Evolutionary conservation across 1,140 invertebrate species (phyloP), one percentile per base, ranked within the genome.

Genomic region (Lineus longissimus): DNA sequence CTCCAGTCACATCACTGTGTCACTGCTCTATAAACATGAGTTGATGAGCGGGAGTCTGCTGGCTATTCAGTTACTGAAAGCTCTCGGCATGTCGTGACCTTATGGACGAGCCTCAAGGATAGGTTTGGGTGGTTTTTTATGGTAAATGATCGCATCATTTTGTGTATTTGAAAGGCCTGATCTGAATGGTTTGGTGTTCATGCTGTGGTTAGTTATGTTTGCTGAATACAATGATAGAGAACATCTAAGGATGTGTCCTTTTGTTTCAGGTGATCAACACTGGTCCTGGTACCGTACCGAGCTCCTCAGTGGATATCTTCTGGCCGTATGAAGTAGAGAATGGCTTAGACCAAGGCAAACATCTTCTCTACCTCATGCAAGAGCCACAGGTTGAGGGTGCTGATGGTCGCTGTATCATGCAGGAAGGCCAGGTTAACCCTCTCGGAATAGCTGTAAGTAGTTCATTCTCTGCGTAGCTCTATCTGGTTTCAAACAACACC

Each of bases 311-410:
- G n/a, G 82, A 85, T 29, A 90, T 98, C 63, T 85, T 87, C 1
- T 96, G 94, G 94, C 95, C 95, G 0, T 88, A 90, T 73, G 92
- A 95, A 82, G 88, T 95, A 0, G 88, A 89, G 23, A 92, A 89
- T 70, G 86, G 89, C 17, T 88, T 87, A 68, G 47, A 47, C 15
- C 84, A 89, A 70, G 92, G 91, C 45, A 95, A 96, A 79, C 95
- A 94, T 89, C 82, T 97, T 13, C 83, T 96, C 0, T 97, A 97
- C 76, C 84, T 95, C 45, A 93, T 94, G 80, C 88, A 89, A 64
- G 70, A 85, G 6, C 93, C 93, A 11, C 85, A 84, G 63, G n/a
- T 59, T 7, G 36, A 11, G 9, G 58, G 29, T 41, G 33, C n/a
- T n/a, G 36, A 43, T 13, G 58, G n/a, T 33, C 29, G 40, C 19